Percentiles rank a stretch among this genome's conserved stretches.
Evolutionary conservation across 2,797 vertebrate species (phyloP).

Genomic region (Halcyon chelicuti): DNA sequence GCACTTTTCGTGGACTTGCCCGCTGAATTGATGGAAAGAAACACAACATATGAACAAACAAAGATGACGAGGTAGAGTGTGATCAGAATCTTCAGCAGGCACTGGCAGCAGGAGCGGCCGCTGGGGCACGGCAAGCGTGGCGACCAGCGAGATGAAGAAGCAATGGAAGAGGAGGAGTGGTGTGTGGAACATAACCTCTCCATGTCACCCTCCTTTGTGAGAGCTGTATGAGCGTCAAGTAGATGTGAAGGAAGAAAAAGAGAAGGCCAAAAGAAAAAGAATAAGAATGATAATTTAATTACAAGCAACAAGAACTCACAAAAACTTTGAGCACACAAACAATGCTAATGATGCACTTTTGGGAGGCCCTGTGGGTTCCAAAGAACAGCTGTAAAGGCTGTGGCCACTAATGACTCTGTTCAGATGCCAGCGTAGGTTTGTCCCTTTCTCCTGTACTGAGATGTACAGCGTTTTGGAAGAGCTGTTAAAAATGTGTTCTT

Average conservation of each 20-base stretch:
- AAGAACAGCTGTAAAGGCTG: background rate
- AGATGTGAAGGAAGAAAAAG: conserved; percentile 64
- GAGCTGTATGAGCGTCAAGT: conserved; percentile 69
- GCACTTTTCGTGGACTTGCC: conserved; percentile 67
- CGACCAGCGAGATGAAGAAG: conserved; percentile 76
- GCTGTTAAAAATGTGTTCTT: background rate
- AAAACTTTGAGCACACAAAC: conserved; percentile 50
- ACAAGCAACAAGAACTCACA: conserved; percentile 41
- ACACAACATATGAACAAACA: conserved; percentile 81
- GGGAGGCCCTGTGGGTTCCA: background rate
- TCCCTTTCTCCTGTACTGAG: background rate
- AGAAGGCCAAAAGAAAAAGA: conserved; percentile 76
- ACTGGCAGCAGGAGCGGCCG: conserved; percentile 78
- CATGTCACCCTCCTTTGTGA: conserved; percentile 71
- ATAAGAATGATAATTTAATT: conserved; percentile 70
- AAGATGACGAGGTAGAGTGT: conserved; percentile 81
- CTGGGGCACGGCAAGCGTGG: conserved; percentile 77
- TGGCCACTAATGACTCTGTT: conserved; percentile 43
- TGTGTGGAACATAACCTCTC: conserved; percentile 70
- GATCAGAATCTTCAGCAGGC: conserved; percentile 79
- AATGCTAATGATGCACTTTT: conserved; percentile 15
- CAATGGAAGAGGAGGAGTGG: conserved; percentile 65
- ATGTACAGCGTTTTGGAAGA: background rate
- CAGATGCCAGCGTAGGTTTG: conserved; percentile 57
- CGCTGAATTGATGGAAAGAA: conserved; percentile 79